Conservation (phyloP, 35 echinoderm and acorn worm genomes). For the Acanthaster planci region DNA sequence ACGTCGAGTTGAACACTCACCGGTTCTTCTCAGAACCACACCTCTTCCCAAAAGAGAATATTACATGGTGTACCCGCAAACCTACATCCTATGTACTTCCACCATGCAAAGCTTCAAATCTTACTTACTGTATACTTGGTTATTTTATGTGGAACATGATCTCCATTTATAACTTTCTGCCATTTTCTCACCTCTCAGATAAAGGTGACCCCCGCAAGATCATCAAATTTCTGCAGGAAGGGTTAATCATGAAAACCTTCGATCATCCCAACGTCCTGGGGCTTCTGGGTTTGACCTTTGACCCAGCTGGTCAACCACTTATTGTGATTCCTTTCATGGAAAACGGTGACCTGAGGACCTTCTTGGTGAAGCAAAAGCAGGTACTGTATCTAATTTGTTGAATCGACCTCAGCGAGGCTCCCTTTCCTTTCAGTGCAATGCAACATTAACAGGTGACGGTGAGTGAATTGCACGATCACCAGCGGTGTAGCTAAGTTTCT, state of each 20-base stretch:
- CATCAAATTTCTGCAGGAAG: conserved; percentile 44
- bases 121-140: no score
- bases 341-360: conserved; percentile 29
- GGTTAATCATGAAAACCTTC: conserved; percentile 43
- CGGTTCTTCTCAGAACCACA: no score
- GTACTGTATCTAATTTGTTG: conserved; percentile 1
- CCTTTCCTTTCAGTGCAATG: not conserved
- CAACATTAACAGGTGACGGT: not conserved
- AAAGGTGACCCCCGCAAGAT: conserved; percentile 14
- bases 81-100: no score
- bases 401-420: not conserved
- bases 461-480: not conserved
- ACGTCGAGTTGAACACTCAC: no score
- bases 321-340: conserved; percentile 45
- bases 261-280: conserved; percentile 36
- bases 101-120: no score
- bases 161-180: no score
- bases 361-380: conserved; percentile 10
- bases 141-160: not conserved
- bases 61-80: no score
- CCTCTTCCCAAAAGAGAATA: no score
- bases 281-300: conserved; percentile 34
- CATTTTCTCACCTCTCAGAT: not conserved
- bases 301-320: not conserved
- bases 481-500: not conserved